Evolutionary conservation across 2,113 vertebrate species (phyloP).

Genomic region (Pitta sordida): DNA sequence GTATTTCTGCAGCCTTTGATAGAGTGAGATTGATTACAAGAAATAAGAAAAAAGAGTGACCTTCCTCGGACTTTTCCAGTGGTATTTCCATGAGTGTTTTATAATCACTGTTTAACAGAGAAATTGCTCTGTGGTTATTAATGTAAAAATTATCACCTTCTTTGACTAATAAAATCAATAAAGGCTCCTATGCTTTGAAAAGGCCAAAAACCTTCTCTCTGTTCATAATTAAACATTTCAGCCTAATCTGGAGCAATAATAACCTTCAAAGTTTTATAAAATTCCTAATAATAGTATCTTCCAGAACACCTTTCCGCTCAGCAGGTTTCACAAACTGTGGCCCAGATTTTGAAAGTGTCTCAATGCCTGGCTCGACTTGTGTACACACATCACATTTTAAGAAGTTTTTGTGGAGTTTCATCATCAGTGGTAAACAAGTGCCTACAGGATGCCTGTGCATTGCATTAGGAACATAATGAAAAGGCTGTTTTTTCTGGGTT

Average conservation of each 20-base stretch:
- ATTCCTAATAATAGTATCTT: constrained; percentile 52
- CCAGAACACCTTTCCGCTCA: constrained; percentile 3
- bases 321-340: neutral
- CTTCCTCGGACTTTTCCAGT: constrained; percentile 18
- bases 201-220: constrained; percentile 52
- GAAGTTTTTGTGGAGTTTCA: neutral
- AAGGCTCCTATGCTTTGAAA: constrained; percentile 54
- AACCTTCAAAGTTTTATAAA: constrained; percentile 65
- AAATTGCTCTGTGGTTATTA: constrained; percentile 58
- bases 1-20: constrained; percentile 54
- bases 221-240: constrained; percentile 73
- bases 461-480: neutral
- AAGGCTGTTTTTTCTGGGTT: neutral
- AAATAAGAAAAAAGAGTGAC: constrained; percentile 45
- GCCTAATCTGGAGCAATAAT: constrained; percentile 51
- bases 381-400: neutral
- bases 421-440: neutral
- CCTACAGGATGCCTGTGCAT: neutral
- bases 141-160: constrained; percentile 69
- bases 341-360: neutral
- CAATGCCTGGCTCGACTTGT: neutral
- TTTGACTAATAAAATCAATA: constrained; percentile 75
- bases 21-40: constrained; percentile 58
- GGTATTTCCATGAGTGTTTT: constrained; percentile 70
- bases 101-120: constrained; percentile 69